Evolutionary conservation across 2,113 vertebrate genomes (phyloP).

Genomic region (Dipodomys spectabilis): DNA sequence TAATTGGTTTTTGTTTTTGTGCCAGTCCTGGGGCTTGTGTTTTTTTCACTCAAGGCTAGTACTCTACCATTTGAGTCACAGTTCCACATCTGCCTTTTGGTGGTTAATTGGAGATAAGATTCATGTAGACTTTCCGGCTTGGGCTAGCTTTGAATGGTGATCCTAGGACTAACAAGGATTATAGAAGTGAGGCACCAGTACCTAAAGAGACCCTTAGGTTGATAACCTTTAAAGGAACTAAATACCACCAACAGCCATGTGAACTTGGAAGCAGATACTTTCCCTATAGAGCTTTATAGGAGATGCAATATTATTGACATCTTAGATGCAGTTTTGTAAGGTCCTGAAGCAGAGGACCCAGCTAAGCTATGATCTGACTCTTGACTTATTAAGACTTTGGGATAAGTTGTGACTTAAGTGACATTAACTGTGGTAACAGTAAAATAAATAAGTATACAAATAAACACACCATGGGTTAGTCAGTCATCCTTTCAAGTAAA

Average conservation of each 20-base stretch:
- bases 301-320: not conserved
- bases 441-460: slow-evolving; percentile 22
- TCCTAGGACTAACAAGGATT: too few species aligned
- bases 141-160: too few species aligned
- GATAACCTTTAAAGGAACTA: not conserved
- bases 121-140: too few species aligned
- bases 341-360: slow-evolving; percentile 17
- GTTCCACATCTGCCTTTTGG: too few species aligned
- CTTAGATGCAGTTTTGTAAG: not conserved
- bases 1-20: not conserved
- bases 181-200: too few species aligned
- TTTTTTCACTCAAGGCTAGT: too few species aligned
- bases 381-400: slow-evolving; percentile 1
- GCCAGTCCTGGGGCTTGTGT: too few species aligned
- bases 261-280: slow-evolving; percentile 19
- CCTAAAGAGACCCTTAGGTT: not conserved
- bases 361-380: slow-evolving; percentile 30
- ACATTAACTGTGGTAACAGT: not conserved
- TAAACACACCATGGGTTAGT: not conserved
- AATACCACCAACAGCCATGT: slow-evolving; percentile 19
- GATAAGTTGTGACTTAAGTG: not conserved
- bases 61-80: too few species aligned
- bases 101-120: too few species aligned
- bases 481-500: slow-evolving; percentile 48
- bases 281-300: not conserved